These are phyloP conservation scores for Paramuricea clavata DNA, from an alignment of 92 coral and sea anemone species.

Conservation along the genomic window DNA sequence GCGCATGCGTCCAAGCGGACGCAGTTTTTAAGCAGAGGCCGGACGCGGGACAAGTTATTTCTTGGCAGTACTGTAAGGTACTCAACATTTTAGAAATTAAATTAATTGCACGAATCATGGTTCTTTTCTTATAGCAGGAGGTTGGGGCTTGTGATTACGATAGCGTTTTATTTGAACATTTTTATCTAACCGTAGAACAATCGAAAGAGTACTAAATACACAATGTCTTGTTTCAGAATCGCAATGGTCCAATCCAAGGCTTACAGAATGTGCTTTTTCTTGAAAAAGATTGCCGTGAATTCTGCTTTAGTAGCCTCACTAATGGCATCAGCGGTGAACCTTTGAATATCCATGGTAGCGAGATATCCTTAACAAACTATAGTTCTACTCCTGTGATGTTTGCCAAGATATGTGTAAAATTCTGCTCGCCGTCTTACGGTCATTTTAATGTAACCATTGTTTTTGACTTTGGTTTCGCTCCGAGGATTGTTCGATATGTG, in stretches of 20 bases:
- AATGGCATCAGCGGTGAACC: slow-evolving; percentile 44
- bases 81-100: no score
- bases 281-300: slow-evolving; percentile 86
- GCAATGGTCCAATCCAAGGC: slow-evolving; percentile 70
- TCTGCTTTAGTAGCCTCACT: slow-evolving; percentile 68
- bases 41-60: no score
- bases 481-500: slow-evolving; percentile 79
- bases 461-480: slow-evolving; percentile 83
- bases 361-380: slow-evolving; percentile 22
- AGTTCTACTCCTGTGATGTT: slow-evolving; percentile 39
- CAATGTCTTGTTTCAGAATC: slow-evolving; percentile 66
- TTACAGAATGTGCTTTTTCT: slow-evolving; percentile 79
- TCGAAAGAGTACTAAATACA: no score
- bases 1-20: no score
- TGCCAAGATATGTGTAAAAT: slow-evolving; percentile 73
- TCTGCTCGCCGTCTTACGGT: slow-evolving; percentile 80
- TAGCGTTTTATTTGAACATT: background rate
- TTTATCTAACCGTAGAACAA: no score
- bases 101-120: no score
- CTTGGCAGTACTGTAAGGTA: no score
- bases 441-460: slow-evolving; percentile 83
- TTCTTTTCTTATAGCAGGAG: no score
- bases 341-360: slow-evolving; percentile 71
- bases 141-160: background rate
- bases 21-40: no score